A percentile compares a stretch with the other conserved stretches of the same genome.
phyloP scores from a whole-genome alignment of 2,888 invertebrate species.

The Drosophila birchii region DNA sequence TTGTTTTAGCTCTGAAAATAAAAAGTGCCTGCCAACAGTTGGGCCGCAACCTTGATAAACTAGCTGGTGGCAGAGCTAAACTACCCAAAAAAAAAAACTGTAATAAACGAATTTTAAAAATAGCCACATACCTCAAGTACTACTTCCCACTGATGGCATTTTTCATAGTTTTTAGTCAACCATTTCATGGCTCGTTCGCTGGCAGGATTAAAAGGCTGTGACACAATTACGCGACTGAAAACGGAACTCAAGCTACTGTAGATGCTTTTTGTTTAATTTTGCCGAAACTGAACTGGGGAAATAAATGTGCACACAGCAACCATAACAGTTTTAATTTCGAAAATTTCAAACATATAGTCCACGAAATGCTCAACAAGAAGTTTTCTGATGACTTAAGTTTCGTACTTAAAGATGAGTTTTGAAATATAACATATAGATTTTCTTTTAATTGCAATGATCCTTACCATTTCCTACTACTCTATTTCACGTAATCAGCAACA shows the following conservation, averaged over 20 bases:
- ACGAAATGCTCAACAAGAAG: fast-evolving
- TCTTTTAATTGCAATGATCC: not conserved
- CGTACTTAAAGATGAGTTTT: not conserved
- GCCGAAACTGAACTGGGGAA: not conserved
- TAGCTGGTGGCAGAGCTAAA: slow-evolving; percentile 5
- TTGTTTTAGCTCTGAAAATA: slow-evolving; percentile 49
- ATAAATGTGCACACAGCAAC: not conserved
- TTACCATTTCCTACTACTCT: fast-evolving
- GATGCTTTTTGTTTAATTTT: not conserved
- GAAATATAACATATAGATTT: not conserved
- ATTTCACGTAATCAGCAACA: not conserved
- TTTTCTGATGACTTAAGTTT: not conserved
- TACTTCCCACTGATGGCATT: slow-evolving; percentile 13
- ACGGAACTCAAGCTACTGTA: no score
- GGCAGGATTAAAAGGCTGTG: slow-evolving; percentile 8
- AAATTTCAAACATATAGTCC: not conserved
- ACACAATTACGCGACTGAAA: not conserved
- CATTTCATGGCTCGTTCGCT: slow-evolving; percentile 40
- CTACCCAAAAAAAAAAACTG: slow-evolving; percentile 4
- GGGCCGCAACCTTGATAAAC: slow-evolving; percentile 15
- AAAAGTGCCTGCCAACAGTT: slow-evolving; percentile 24
- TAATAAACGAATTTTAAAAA: slow-evolving; percentile 30
- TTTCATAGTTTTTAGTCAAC: slow-evolving; percentile 18
- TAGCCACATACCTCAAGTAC: slow-evolving; percentile 15
- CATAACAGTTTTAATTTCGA: not conserved